These are phyloP conservation scores for Haemorhous mexicanus DNA, from an alignment of 2,113 vertebrate species.

Conservation along the genomic window DNA sequence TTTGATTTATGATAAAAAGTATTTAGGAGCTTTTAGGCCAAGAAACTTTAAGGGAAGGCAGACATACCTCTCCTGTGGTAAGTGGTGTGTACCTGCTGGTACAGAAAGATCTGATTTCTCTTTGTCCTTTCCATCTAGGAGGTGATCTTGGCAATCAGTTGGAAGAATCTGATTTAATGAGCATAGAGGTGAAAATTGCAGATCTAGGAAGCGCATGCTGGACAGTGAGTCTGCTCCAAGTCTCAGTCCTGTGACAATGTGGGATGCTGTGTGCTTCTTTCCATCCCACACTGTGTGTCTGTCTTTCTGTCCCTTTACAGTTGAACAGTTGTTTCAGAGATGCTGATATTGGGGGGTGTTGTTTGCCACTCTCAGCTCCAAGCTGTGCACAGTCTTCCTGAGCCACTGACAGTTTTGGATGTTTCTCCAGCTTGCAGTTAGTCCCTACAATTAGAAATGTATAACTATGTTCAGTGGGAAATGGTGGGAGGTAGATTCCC, in stretches of 20 bases:
- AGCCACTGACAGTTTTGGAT: neutral
- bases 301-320: neutral
- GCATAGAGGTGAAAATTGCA: conserved; percentile 82
- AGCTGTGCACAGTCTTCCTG: neutral
- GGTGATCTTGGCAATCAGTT: neutral
- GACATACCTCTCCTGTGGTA: neutral
- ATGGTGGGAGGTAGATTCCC: neutral
- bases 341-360: fast-evolving
- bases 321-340: neutral
- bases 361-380: neutral
- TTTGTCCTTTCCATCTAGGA: neutral
- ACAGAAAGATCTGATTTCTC: neutral
- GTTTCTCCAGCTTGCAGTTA: neutral
- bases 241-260: fast-evolving
- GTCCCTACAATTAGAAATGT: neutral
- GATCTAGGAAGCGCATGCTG: conserved; percentile 88
- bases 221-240: conserved; percentile 71
- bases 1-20: neutral
- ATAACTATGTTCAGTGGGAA: neutral
- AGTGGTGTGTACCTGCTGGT: neutral
- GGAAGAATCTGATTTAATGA: conserved; percentile 62
- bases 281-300: neutral
- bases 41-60: neutral
- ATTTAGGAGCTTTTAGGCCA: neutral
- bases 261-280: neutral